These are phyloP conservation scores for Chaetogeoica ovagalla DNA, from an alignment of 2,888 invertebrate species.

Conservation along the genomic window DNA sequence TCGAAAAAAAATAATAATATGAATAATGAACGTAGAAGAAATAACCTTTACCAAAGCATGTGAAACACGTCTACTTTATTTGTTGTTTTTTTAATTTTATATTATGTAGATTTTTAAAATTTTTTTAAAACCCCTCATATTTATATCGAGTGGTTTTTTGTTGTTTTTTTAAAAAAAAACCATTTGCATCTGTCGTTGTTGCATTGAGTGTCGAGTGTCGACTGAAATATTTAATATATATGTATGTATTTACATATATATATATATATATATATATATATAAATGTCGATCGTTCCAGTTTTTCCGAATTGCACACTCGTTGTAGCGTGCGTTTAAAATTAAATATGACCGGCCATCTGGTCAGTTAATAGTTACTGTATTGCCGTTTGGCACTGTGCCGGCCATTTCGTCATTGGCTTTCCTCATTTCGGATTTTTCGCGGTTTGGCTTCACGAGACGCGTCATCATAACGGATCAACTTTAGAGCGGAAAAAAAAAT, in stretches of 20 bases:
- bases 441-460: slow-evolving; percentile 46
- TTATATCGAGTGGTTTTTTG: background rate
- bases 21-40: background rate
- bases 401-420: slow-evolving; percentile 51
- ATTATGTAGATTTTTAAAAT: background rate
- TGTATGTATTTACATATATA: background rate
- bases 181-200: background rate
- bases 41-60: background rate
- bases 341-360: slow-evolving; percentile 52
- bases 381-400: slow-evolving; percentile 44
- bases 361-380: slow-evolving; percentile 45
- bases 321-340: slow-evolving; percentile 47
- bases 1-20: slow-evolving; percentile 1
- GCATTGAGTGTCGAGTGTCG: slow-evolving; percentile 3
- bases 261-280: slow-evolving; percentile 15
- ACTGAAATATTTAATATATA: slow-evolving; percentile 17
- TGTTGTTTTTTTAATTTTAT: background rate
- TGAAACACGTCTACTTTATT: background rate
- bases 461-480: slow-evolving; percentile 51
- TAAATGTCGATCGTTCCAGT: slow-evolving; percentile 46
- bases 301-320: slow-evolving; percentile 25
- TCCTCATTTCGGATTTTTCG: slow-evolving; percentile 52
- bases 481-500: slow-evolving; percentile 51
- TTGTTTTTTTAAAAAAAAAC: background rate
- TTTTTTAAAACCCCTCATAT: background rate